Conservation (phyloP, 1,140 invertebrate genomes). For the Heterodera carotae region DNA sequence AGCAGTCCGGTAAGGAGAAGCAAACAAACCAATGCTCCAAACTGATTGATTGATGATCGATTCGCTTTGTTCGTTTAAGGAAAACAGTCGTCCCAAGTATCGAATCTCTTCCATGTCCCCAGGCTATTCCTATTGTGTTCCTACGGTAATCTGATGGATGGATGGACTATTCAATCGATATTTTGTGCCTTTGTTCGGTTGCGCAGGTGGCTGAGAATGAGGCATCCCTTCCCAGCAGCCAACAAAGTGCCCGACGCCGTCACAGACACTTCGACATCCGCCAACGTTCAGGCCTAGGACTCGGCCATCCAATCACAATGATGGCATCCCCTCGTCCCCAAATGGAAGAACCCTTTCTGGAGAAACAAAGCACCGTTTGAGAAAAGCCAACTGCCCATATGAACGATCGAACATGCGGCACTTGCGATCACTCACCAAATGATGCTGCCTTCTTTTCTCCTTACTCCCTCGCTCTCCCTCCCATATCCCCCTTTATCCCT, state of each 20-base stretch:
- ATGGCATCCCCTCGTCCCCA: neutral
- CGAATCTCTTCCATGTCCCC: slow-evolving; percentile 32
- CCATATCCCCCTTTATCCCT: neutral
- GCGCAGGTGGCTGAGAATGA: neutral
- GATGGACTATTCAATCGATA: neutral
- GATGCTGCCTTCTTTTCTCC: neutral
- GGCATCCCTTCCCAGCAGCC: neutral
- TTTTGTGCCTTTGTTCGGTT: too few relatives aligned
- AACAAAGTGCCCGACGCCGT: slow-evolving; percentile 10
- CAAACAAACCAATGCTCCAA: neutral
- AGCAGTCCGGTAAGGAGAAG: slow-evolving; percentile 29
- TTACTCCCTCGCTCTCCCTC: neutral
- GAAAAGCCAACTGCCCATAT: too few relatives aligned
- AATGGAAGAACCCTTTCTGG: neutral
- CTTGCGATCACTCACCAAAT: slow-evolving; percentile 6
- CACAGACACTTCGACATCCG: slow-evolving; percentile 30
- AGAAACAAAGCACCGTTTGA: neutral
- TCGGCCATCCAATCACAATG: neutral
- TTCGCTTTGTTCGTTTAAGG: slow-evolving; percentile 6
- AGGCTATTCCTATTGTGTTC: neutral
- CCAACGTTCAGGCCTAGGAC: slow-evolving; percentile 30
- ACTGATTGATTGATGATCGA: neutral
- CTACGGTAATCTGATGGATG: neutral
- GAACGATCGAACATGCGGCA: too few relatives aligned
- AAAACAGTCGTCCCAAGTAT: slow-evolving; percentile 35